Percentiles rank a stretch among this genome's conserved stretches.
These are phyloP conservation scores for Mesorhabditis sp. DNA, from an alignment of 2,888 invertebrate genomes.

Conservation along the genomic window DNA sequence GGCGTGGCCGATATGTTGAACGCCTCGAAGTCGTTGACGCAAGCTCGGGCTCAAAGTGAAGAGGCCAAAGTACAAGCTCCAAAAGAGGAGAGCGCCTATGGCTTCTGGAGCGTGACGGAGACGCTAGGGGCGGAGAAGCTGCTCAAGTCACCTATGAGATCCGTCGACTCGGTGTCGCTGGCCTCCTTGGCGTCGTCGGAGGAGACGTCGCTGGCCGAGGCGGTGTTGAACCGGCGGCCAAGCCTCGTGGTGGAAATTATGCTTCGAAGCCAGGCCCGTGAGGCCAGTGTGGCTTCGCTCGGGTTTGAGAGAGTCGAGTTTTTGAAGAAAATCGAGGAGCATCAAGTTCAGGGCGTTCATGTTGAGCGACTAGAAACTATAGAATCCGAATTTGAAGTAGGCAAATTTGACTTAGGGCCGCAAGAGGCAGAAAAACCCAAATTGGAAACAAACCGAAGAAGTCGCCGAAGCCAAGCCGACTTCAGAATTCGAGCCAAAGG, in stretches of 20 bases:
- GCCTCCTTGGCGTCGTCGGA: not conserved
- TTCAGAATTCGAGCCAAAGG: constrained; percentile 20
- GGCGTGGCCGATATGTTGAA: not conserved
- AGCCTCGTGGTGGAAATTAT: not conserved
- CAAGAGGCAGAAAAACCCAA: too few relatives aligned
- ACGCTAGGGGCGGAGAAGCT: constrained; percentile 21
- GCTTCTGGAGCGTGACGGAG: constrained; percentile 10
- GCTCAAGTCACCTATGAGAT: constrained; percentile 16
- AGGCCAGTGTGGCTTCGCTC: not conserved
- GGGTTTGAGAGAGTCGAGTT: constrained; percentile 4
- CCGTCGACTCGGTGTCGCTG: constrained; percentile 11
- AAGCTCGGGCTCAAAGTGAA: constrained; percentile 5
- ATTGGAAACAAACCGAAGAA: too few relatives aligned
- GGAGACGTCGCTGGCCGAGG: constrained; percentile 2
- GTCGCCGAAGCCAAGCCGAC: constrained; percentile 20
- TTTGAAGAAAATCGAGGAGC: constrained; percentile 11
- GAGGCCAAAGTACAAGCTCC: not conserved
- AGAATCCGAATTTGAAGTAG: too few relatives aligned
- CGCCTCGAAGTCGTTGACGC: not conserved
- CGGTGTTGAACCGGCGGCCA: constrained; percentile 2
- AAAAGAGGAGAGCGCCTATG: not conserved
- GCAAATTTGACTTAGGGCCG: too few relatives aligned
- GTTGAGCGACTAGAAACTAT: too few relatives aligned
- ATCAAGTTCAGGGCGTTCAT: too few relatives aligned
- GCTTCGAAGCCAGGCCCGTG: not conserved